phyloP scores from a whole-genome alignment of 1,140 invertebrate genomes.

The Conus betulinus region DNA sequence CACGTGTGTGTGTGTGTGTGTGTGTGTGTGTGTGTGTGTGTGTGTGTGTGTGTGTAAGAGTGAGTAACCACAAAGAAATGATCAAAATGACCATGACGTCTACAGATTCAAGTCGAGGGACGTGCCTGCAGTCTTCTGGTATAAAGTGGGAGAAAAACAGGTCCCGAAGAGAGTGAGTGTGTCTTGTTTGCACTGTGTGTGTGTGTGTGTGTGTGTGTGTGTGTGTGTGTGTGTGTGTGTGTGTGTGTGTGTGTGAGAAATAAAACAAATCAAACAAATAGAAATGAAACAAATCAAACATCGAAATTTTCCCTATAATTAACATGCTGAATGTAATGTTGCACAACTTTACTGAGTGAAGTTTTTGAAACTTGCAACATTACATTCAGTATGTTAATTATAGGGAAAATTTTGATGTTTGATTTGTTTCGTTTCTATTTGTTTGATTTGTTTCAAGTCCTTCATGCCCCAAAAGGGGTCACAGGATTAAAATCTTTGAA shows the following conservation, averaged over 20 bases:
- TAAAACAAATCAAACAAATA: too few species aligned
- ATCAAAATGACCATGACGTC: neutral
- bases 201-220: constrained; percentile 1
- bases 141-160: constrained; percentile 38
- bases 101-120: constrained; percentile 42
- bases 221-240: neutral
- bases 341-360: too few species aligned
- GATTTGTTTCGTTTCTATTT: too few species aligned
- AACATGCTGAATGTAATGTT: too few species aligned
- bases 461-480: too few species aligned
- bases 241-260: constrained; percentile 6
- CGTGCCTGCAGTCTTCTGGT: constrained; percentile 49
- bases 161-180: constrained; percentile 24
- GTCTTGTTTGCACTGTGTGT: neutral
- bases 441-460: too few species aligned
- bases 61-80: neutral
- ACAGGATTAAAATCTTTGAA: too few species aligned
- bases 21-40: constrained; percentile 4
- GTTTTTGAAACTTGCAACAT: too few species aligned
- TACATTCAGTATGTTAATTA: too few species aligned
- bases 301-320: too few species aligned
- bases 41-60: neutral
- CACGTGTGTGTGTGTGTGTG: constrained; percentile 9
- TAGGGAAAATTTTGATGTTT: too few species aligned
- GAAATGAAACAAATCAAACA: too few species aligned